Evolutionary conservation across 2,888 invertebrate species (phyloP).

Genomic region (Dichetophora obliterata): DNA sequence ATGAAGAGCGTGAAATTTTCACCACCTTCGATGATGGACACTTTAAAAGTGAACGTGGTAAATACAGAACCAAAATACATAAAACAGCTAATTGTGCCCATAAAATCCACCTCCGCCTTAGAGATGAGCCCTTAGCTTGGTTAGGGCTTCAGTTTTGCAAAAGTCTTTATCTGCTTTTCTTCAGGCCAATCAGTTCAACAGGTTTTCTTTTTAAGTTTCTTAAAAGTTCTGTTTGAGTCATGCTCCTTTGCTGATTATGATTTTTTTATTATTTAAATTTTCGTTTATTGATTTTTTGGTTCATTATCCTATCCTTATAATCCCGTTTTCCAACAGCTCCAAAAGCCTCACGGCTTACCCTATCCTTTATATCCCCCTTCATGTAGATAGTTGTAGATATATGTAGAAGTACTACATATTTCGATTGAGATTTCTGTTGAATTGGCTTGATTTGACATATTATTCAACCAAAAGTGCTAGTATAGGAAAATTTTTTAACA

Average conservation of each 20-base stretch:
- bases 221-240: conserved; percentile 33
- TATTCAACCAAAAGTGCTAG: too few relatives aligned
- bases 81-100: neutral
- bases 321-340: conserved; percentile 67
- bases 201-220: conserved; percentile 32
- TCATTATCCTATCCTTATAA: conserved; percentile 38
- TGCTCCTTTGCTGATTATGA: conserved; percentile 38
- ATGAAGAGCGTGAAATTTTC: conserved; percentile 76
- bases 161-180: conserved; percentile 21
- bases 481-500: too few relatives aligned
- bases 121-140: neutral
- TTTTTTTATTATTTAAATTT: conserved; percentile 28
- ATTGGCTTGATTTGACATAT: too few relatives aligned
- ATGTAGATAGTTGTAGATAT: conserved; percentile 67
- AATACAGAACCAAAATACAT: neutral
- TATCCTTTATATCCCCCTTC: conserved; percentile 72
- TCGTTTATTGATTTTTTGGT: conserved; percentile 37
- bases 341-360: conserved; percentile 75
- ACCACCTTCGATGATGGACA: conserved; percentile 52
- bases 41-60: conserved; percentile 48
- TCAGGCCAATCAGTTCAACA: conserved; percentile 18
- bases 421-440: neutral
- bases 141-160: neutral
- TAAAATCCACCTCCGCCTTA: neutral
- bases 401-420: neutral